Evolutionary conservation across 2,113 vertebrate genomes (phyloP).

Genomic region (Pseudorhombus dupliciocellatus): DNA sequence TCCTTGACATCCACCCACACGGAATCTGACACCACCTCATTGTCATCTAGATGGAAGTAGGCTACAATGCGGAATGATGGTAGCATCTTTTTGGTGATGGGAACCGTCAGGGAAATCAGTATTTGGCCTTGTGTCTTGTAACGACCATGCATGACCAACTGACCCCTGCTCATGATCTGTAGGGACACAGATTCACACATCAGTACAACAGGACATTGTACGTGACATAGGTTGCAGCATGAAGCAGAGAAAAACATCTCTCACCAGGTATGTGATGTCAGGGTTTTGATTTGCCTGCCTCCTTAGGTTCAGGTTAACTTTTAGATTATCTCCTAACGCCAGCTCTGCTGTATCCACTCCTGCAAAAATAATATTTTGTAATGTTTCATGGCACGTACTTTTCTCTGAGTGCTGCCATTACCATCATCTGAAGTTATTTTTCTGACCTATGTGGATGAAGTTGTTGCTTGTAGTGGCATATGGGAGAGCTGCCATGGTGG

Average conservation of each 20-base stretch:
- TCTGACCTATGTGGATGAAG: slow-evolving; percentile 80
- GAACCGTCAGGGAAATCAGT: slow-evolving; percentile 57
- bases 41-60: slow-evolving; percentile 71
- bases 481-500: slow-evolving; percentile 62
- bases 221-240: too few species aligned
- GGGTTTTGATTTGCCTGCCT: neutral
- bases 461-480: slow-evolving; percentile 66
- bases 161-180: slow-evolving; percentile 82
- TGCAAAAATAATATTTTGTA: neutral
- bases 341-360: slow-evolving; percentile 46
- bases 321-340: slow-evolving; percentile 55
- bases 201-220: neutral
- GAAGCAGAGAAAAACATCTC: slow-evolving; percentile 22
- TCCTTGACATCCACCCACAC: slow-evolving; percentile 82
- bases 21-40: slow-evolving; percentile 84
- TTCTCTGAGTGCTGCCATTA: neutral
- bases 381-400: neutral
- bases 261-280: slow-evolving; percentile 81
- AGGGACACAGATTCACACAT: slow-evolving; percentile 15
- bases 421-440: too few species aligned
- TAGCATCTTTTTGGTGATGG: slow-evolving; percentile 73
- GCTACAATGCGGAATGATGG: slow-evolving; percentile 83
- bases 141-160: slow-evolving; percentile 61
- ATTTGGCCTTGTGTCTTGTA: slow-evolving; percentile 62
- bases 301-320: slow-evolving; percentile 63